Evolutionary conservation across 2,888 invertebrate genomes (phyloP).

Genomic region (Adela reaumurella): DNA sequence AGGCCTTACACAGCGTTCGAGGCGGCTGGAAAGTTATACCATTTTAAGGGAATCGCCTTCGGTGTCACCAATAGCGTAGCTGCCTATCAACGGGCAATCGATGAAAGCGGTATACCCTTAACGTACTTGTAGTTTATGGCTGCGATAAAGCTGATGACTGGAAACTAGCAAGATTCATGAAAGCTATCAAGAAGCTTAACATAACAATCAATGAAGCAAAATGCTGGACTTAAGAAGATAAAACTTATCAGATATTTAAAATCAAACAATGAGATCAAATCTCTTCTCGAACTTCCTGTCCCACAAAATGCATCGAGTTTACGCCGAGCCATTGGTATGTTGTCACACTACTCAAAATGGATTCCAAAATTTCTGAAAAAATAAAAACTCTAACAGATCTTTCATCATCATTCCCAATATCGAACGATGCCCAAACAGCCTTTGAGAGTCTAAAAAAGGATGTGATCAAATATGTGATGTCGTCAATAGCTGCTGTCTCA

Average conservation of each 20-base stretch:
- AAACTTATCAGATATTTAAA: background rate
- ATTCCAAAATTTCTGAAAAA: slow-evolving; percentile 1
- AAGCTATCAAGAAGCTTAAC: too few relatives aligned
- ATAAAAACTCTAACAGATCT: background rate
- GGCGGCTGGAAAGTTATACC: too few relatives aligned
- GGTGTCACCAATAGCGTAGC: too few relatives aligned
- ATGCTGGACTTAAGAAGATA: background rate
- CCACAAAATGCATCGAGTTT: background rate
- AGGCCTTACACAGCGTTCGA: too few relatives aligned
- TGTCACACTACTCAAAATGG: background rate
- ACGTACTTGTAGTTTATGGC: too few relatives aligned
- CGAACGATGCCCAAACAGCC: background rate
- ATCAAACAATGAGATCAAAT: background rate
- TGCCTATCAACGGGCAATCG: too few relatives aligned
- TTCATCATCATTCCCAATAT: background rate
- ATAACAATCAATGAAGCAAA: too few relatives aligned
- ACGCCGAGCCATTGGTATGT: background rate
- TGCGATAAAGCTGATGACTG: too few relatives aligned
- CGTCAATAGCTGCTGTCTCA: slow-evolving; percentile 2
- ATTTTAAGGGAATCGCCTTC: too few relatives aligned
- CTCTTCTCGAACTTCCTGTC: too few relatives aligned
- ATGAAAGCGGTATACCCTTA: too few relatives aligned
- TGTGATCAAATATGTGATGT: background rate
- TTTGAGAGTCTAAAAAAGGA: slow-evolving; percentile 1
- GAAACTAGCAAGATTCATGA: too few relatives aligned